These are phyloP conservation scores for Ochlodes sylvanus DNA, from an alignment of 2,888 invertebrate species.

Conservation along the genomic window DNA sequence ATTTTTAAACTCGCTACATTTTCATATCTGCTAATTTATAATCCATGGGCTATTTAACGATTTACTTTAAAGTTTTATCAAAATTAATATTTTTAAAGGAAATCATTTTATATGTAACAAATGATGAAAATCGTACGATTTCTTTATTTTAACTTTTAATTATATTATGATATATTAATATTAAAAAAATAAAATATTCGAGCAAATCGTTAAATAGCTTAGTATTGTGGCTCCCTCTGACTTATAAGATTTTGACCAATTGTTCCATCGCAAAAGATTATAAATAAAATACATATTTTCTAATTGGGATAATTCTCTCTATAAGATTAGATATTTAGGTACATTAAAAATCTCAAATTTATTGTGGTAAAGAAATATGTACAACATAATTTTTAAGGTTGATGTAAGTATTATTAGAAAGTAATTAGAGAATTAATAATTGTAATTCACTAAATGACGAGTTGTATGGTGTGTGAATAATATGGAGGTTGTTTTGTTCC, in stretches of 20 bases:
- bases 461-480: constrained; percentile 82
- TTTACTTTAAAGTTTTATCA: too few species aligned
- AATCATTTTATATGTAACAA: too few species aligned
- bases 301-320: constrained; percentile 81
- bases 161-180: too few species aligned
- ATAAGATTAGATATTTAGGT: constrained; percentile 73
- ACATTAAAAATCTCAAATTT: constrained; percentile 82
- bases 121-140: too few species aligned
- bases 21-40: background rate
- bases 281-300: constrained; percentile 61
- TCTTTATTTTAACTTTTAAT: too few species aligned
- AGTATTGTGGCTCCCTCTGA: constrained; percentile 44
- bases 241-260: constrained; percentile 69
- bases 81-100: too few species aligned
- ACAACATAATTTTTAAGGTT: constrained; percentile 81
- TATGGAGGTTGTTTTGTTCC: constrained; percentile 84
- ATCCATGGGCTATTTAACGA: too few species aligned
- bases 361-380: constrained; percentile 82
- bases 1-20: constrained; percentile 1
- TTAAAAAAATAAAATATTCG: background rate
- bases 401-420: constrained; percentile 84
- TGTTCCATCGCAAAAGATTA: constrained; percentile 53
- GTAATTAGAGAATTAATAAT: constrained; percentile 80
- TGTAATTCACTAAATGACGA: constrained; percentile 80
- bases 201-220: background rate